These are phyloP conservation scores for Venustaconcha ellipsiformis DNA, from an alignment of 1,140 invertebrate species.

Conservation along the genomic window DNA sequence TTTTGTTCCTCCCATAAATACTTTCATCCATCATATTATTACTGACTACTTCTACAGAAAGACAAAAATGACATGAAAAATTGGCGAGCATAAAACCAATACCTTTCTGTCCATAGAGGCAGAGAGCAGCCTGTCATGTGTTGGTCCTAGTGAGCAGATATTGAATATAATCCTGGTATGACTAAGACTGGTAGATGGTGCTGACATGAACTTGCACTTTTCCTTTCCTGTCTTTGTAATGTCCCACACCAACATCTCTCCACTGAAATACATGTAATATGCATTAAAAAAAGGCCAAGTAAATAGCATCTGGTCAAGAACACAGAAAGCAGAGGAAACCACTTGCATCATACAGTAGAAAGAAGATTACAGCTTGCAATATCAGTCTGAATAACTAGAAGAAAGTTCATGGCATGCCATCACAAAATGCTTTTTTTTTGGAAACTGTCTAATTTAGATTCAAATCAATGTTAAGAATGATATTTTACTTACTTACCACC, in stretches of 20 bases:
- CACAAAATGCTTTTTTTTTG: too few relatives aligned
- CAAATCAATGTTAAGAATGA: too few relatives aligned
- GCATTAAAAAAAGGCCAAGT: too few relatives aligned
- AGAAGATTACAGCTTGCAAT: too few relatives aligned
- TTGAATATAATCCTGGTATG: slow-evolving; percentile 73
- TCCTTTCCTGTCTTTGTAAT: slow-evolving; percentile 38
- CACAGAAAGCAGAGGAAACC: too few relatives aligned
- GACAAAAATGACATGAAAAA: not conserved
- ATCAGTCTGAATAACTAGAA: too few relatives aligned
- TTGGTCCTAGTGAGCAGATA: slow-evolving; percentile 58
- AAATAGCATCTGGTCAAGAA: too few relatives aligned
- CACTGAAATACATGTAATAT: slow-evolving; percentile 38
- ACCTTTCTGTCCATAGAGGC: slow-evolving; percentile 64
- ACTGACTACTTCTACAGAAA: not conserved
- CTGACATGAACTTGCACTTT: slow-evolving; percentile 63
- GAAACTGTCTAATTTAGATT: too few relatives aligned
- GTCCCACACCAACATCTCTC: slow-evolving; percentile 60
- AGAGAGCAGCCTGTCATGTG: slow-evolving; percentile 68
- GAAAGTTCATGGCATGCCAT: too few relatives aligned
- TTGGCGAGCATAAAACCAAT: slow-evolving; percentile 10
- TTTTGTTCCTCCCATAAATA: not conserved
- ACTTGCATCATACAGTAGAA: too few relatives aligned
- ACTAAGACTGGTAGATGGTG: slow-evolving; percentile 58
- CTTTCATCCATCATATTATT: not conserved
- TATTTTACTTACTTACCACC: too few relatives aligned